Base-by-base conservation (phyloP, 2,113 vertebrate species). In the Brachyhypopomus gauderio region DNA sequence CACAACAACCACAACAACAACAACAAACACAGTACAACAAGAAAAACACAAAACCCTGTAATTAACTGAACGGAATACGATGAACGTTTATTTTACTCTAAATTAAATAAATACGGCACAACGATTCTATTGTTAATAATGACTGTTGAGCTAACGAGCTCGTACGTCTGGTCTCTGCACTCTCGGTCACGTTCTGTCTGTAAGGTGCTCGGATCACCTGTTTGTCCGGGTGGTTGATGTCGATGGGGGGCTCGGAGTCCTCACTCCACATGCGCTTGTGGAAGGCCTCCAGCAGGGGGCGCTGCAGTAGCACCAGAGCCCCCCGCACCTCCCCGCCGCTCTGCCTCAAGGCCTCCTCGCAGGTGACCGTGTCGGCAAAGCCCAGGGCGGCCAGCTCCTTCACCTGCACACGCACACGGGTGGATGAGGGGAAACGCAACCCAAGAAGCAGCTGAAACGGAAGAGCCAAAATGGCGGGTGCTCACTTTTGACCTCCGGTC, bases 291-390 rank as follows among this genome's bases (percentile, higher is more conserved):
- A 97, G 86, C 0, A 94, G 92, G 23, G 94, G 94, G 34, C 94
- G 93, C 90, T 97, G 96, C 16, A 97, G 92, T 78, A 94, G 88
- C 6, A 92, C 92, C 70, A 97, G 77, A 0, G 96, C 96, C 17
- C 89, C 93, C 58, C 91, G 89, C 27, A 96, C 81, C 20, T 96
- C 92, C 0, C 96, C 96, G 0, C 94, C 94, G 2, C 95, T 97
- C 82, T 94, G 94, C 85, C 93, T 93, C 48, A 97, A 87, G 0
- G 95, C 96, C 82, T 95, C 93, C 34, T 96, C 93, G 27, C 94
- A 95, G 36, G 87, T 88, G 0, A 85, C 62, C 1, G 60, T 83
- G 5, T 95, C 93, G 14, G 80, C 89, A 85, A 97, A 97, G n/a
- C 96, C 95, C 77, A 97, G 84, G 4, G 89, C 89, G 30, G 79